Conservation (phyloP, 2,888 invertebrate species). For the Piscicola geometra region DNA sequence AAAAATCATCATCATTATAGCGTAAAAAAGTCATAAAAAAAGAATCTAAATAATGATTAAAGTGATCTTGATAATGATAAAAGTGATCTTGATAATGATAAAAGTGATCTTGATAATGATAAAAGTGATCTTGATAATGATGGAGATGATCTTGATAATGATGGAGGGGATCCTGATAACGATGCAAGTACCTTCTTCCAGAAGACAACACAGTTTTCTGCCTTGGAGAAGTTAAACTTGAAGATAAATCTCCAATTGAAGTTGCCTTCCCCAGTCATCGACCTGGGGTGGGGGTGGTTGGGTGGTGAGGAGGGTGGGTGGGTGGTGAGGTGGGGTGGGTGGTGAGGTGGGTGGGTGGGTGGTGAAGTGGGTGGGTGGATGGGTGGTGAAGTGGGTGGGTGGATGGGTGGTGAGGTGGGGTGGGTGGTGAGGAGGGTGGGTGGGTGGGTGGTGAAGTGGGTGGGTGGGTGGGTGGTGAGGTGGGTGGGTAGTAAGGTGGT, state of each 20-base stretch:
- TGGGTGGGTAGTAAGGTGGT: neutral
- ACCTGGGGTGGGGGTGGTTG: constrained; percentile 13
- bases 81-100: no score
- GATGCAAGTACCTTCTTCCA: constrained; percentile 8
- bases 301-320: neutral
- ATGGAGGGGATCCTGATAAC: no score
- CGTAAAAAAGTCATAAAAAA: neutral
- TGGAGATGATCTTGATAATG: no score
- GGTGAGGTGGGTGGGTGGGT: no score
- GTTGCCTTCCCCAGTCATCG: constrained; percentile 36
- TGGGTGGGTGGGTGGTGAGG: no score
- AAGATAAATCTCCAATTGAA: constrained; percentile 38
- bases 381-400: no score
- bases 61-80: no score
- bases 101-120: no score
- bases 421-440: neutral
- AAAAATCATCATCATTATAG: neutral
- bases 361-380: no score
- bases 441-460: no score
- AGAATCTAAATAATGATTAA: neutral
- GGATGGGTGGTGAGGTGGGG: neutral
- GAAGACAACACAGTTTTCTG: constrained; percentile 34
- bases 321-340: no score
- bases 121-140: no score
- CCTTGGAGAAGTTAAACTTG: constrained; percentile 33